Evolutionary conservation across 2,888 invertebrate genomes (phyloP).

Genomic region (Eristalis pertinax): DNA sequence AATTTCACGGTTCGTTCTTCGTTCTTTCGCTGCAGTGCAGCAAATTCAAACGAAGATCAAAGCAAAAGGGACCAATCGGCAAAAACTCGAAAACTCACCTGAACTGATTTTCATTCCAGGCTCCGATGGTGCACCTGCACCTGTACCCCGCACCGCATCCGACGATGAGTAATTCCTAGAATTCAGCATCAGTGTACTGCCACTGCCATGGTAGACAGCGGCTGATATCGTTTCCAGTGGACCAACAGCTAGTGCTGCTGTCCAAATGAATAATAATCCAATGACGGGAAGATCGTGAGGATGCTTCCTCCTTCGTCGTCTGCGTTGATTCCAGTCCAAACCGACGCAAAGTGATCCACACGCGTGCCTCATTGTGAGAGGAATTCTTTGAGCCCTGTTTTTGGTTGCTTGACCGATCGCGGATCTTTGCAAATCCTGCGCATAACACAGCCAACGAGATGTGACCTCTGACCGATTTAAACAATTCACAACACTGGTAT

Average conservation of each 20-base stretch:
- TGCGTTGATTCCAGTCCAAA: slow-evolving; percentile 22
- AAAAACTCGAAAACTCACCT: slow-evolving; percentile 49
- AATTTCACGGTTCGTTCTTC: slow-evolving; percentile 14
- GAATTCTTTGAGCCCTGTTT: slow-evolving; percentile 54
- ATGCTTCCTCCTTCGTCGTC: slow-evolving; percentile 42
- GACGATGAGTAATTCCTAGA: slow-evolving; percentile 63
- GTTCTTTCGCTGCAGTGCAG: not conserved
- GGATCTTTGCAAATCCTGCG: slow-evolving; percentile 14
- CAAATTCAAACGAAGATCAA: slow-evolving; percentile 8
- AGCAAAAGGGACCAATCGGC: not conserved
- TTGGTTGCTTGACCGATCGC: slow-evolving; percentile 18
- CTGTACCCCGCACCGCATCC: slow-evolving; percentile 57
- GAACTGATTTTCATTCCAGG: slow-evolving; percentile 67
- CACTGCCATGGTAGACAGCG: slow-evolving; percentile 55
- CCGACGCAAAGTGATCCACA: slow-evolving; percentile 37
- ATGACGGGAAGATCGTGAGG: slow-evolving; percentile 25
- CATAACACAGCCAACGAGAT: slow-evolving; percentile 33
- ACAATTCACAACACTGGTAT: slow-evolving; percentile 57
- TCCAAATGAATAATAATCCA: slow-evolving; percentile 65
- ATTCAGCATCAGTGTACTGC: slow-evolving; percentile 61
- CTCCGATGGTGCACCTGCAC: slow-evolving; percentile 63
- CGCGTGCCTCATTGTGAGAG: slow-evolving; percentile 38
- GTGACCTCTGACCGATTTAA: not conserved
- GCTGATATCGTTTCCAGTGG: slow-evolving; percentile 56
- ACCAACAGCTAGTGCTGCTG: slow-evolving; percentile 21